Evolutionary conservation across 2,888 invertebrate genomes (phyloP).

Genomic region (Drosophila cognata): DNA sequence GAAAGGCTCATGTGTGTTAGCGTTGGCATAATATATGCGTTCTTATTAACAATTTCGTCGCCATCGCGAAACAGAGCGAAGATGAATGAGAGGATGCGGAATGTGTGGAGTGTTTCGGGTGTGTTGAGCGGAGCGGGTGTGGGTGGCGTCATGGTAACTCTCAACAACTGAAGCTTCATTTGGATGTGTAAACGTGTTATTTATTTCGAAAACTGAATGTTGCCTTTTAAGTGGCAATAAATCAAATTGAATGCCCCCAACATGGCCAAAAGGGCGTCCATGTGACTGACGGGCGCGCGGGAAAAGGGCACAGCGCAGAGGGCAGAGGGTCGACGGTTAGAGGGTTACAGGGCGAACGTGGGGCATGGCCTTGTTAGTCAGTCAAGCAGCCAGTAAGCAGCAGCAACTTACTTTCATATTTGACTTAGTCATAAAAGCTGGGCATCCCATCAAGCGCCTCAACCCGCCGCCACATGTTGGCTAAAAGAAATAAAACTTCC

Average conservation of each 20-base stretch:
- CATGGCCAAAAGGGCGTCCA: slow-evolving; percentile 27
- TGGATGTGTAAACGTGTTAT: slow-evolving; percentile 81
- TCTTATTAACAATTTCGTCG: slow-evolving; percentile 81
- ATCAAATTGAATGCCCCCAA: slow-evolving; percentile 69
- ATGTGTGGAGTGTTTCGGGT: background rate
- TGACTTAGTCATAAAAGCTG: slow-evolving; percentile 77
- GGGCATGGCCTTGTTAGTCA: slow-evolving; percentile 43
- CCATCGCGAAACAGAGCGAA: slow-evolving; percentile 44
- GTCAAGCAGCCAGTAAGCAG: slow-evolving; percentile 32
- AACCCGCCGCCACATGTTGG: slow-evolving; percentile 24
- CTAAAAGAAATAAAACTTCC: slow-evolving; percentile 45
- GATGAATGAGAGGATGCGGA: slow-evolving; percentile 23
- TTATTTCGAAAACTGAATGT: slow-evolving; percentile 80
- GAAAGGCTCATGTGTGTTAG: slow-evolving; percentile 38
- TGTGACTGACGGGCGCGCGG: background rate
- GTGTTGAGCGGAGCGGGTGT: background rate
- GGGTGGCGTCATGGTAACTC: slow-evolving; percentile 42
- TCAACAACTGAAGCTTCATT: slow-evolving; percentile 74
- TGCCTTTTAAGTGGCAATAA: slow-evolving; percentile 81
- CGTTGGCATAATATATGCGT: slow-evolving; percentile 77
- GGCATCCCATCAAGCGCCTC: slow-evolving; percentile 34
- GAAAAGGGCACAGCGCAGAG: background rate
- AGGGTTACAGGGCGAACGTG: background rate
- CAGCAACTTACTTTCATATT: slow-evolving; percentile 74
- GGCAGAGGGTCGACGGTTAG: background rate